Base-by-base conservation (phyloP, 1,140 invertebrate genomes). In the Heliothis subflexa region DNA sequence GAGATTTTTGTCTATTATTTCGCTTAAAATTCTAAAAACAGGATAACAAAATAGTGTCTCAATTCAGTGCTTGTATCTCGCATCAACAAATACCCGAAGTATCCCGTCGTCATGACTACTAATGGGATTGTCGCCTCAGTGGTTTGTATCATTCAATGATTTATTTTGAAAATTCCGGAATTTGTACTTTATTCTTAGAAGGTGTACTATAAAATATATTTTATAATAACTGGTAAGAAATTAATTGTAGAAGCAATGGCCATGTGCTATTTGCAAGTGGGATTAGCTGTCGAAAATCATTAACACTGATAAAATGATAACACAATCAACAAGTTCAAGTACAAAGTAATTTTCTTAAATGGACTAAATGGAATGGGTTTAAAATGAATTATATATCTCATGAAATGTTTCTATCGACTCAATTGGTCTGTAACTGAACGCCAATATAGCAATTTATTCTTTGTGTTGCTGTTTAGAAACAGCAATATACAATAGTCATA, bases 301-400 rank as follows among this genome's bases (percentile, higher is more conserved):
- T 54, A 70, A 49, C 25, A 64, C 45, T 64, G 33, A 45, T 62
- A 64, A 18, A 66, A 47, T 66, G 62, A 66, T 66, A 64, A 64
- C 61, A 66, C 62, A 47, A 66, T 66, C 62, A 66, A 66, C 40
- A 66, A 47, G 62, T 66, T 66, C 62, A 66, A 66, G 62, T 47
- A 66, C 16, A 18, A 66, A 66, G 2, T 18, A 40, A 66, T 45
- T 13, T 66, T 66, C 40, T 12, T 21, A 16, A 40, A 18, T 47
- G 1, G 47, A 11, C 40, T n/a, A n/a, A n/a, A 66, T 66, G 2
- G n/a, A 14, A 47, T n/a, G n/a, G n/a, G n/a, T 47, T 66, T 21
- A 66, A 18, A 49, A 66, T 21, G 3, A 47, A 13, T 66, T 47
- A 21, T 21, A 66, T 55, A 55, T 55, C 16, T 16, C 54, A 16